Conservation (phyloP, 2,797 vertebrate species). For the Gastrophryne carolinensis region DNA sequence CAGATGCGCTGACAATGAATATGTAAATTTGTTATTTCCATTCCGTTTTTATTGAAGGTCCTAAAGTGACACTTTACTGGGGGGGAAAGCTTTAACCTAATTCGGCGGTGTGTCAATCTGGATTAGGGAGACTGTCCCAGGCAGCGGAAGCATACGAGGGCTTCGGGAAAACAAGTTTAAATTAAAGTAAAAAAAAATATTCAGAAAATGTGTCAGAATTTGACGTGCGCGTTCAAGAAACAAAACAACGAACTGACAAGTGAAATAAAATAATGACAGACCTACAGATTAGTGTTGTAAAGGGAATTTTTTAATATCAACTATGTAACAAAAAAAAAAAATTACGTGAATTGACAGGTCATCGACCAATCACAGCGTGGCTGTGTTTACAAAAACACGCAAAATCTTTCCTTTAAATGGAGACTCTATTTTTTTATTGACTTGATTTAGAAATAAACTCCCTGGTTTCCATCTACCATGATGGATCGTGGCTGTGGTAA, state of each 20-base stretch:
- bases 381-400: too few relatives aligned
- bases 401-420: too few relatives aligned
- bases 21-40: slow-evolving; percentile 26
- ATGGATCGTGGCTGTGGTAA: too few relatives aligned
- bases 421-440: too few relatives aligned
- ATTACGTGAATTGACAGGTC: too few relatives aligned
- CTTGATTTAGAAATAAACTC: too few relatives aligned
- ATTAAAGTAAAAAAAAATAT: neutral
- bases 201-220: neutral
- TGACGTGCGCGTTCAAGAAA: neutral
- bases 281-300: too few relatives aligned
- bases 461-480: too few relatives aligned
- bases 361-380: too few relatives aligned
- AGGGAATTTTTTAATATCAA: too few relatives aligned
- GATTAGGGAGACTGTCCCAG: neutral
- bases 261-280: neutral
- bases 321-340: too few relatives aligned
- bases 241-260: neutral
- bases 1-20: slow-evolving; percentile 37
- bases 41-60: neutral
- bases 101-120: slow-evolving; percentile 8
- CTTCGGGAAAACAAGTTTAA: too few relatives aligned
- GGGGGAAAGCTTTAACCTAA: neutral
- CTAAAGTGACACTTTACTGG: neutral
- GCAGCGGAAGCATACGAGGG: neutral